phyloP scores from a whole-genome alignment of 2,797 vertebrate genomes.

The Malurus splendens region DNA sequence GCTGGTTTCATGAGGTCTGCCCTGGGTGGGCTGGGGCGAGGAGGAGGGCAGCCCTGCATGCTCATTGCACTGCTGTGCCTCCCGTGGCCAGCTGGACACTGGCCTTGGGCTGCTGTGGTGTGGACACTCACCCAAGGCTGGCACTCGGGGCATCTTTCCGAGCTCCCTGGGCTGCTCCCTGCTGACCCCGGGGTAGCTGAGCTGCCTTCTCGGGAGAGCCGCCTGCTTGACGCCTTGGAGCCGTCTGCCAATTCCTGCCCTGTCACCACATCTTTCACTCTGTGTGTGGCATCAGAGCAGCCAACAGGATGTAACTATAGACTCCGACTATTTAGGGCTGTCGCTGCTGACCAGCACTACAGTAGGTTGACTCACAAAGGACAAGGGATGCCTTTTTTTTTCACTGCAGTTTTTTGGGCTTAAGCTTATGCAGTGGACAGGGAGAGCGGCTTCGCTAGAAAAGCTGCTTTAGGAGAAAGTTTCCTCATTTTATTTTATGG shows the following conservation, averaged over 20 bases:
- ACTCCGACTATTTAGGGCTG: not conserved
- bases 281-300: not conserved
- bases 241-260: not conserved
- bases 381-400: not conserved
- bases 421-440: not conserved
- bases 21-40: not conserved
- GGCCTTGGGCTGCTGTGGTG: not conserved
- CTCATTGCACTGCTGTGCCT: not conserved
- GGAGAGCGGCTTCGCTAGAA: not conserved
- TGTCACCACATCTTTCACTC: conserved; percentile 7
- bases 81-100: not conserved
- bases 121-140: fast-evolving
- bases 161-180: not conserved
- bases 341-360: not conserved
- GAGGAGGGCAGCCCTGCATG: not conserved
- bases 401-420: not conserved
- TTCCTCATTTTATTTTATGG: not conserved
- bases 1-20: fast-evolving
- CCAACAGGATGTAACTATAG: not conserved
- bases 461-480: not conserved
- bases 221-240: not conserved
- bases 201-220: not conserved
- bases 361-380: not conserved
- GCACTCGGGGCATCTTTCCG: fast-evolving
- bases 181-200: fast-evolving